Evolutionary conservation across 1,140 invertebrate species (phyloP).

Genomic region (Dendroctonus ponderosae): DNA sequence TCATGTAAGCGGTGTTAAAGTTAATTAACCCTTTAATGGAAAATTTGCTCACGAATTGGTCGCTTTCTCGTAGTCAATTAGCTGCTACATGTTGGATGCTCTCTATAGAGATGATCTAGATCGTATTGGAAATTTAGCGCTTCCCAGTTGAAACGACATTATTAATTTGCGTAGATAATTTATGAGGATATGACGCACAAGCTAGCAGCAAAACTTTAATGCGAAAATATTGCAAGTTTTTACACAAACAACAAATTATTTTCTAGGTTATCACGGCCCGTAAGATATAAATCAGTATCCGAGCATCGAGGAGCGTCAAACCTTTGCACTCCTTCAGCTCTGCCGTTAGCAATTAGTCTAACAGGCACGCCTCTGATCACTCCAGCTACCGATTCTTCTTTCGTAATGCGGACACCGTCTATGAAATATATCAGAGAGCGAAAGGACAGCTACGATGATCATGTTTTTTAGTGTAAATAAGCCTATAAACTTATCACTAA

Average conservation of each 20-base stretch:
- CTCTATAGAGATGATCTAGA: no score
- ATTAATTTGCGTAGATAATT: no score
- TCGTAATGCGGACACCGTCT: conserved; percentile 48
- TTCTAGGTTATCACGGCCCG: conserved; percentile 58
- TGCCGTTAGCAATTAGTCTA: conserved; percentile 63
- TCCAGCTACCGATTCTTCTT: conserved; percentile 51
- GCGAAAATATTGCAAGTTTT: no score
- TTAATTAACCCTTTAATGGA: conserved; percentile 1
- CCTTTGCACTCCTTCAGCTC: conserved; percentile 59
- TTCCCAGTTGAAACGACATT: no score
- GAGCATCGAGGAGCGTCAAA: conserved; percentile 59
- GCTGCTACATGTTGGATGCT: no score
- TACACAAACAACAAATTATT: no score
- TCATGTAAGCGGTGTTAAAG: background rate
- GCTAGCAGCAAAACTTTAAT: no score
- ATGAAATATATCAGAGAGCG: conserved; percentile 42
- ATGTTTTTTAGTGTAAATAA: conserved; percentile 44
- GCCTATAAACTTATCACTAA: background rate
- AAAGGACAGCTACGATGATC: conserved; percentile 45
- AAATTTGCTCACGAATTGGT: no score
- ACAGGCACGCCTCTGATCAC: conserved; percentile 48
- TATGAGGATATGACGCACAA: no score
- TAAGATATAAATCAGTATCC: conserved; percentile 62
- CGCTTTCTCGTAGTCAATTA: no score
- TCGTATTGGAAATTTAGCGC: no score